Evolutionary conservation across 2,113 vertebrate species (phyloP).

Genomic region (Alethe diademata): DNA sequence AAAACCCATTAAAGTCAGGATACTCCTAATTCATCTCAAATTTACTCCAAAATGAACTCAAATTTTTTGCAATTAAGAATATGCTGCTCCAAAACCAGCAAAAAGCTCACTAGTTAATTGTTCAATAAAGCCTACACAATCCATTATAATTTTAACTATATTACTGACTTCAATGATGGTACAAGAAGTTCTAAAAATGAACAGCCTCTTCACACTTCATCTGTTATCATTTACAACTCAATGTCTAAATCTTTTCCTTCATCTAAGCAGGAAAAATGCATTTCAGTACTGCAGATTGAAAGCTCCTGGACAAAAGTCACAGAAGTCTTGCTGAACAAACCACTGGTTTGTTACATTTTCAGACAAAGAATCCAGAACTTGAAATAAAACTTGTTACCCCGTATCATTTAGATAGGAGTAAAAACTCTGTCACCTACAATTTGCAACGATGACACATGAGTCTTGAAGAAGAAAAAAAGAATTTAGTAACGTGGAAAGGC

Average conservation of each 20-base stretch:
- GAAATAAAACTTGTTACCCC: not conserved
- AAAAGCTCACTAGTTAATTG: not conserved
- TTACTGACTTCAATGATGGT: not conserved
- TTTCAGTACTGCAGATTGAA: not conserved
- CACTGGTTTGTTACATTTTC: not conserved
- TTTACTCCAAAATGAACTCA: not conserved
- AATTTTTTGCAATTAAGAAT: not conserved
- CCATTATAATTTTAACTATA: not conserved
- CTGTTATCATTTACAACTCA: not conserved
- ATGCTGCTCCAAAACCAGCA: not conserved
- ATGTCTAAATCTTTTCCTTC: not conserved
- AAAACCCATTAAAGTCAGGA: not conserved
- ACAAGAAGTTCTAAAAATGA: slow-evolving; percentile 10
- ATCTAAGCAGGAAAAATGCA: not conserved
- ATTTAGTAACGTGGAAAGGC: not conserved
- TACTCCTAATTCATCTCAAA: not conserved
- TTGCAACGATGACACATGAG: not conserved
- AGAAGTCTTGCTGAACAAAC: not conserved
- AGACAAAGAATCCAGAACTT: not conserved
- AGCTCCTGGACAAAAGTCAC: not conserved
- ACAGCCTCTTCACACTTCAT: slow-evolving; percentile 16
- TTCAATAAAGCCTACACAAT: not conserved
- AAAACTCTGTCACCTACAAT: not conserved
- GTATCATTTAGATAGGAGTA: not conserved
- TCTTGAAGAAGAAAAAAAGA: not conserved